Evolutionary conservation across 2,888 invertebrate species (phyloP), one percentile per base, ranked within the genome.

Genomic region (Patella caerulea): DNA sequence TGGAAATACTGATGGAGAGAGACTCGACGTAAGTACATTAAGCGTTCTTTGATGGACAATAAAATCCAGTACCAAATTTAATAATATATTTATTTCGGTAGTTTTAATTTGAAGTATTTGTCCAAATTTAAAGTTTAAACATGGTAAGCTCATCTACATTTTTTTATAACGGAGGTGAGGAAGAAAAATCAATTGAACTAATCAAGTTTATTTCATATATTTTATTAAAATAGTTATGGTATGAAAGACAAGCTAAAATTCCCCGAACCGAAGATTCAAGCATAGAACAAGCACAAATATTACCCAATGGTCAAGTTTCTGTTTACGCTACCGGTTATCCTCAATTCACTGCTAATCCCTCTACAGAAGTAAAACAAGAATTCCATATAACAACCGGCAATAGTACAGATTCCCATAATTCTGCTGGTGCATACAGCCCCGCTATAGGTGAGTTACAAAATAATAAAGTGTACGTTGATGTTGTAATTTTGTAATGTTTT

Each of bases 251-350:
- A 1, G 24, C 76, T 54, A 81, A 81, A 74, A 78, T 79, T 72
- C 24, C 79, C 12, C 78, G 79, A 29, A 72, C 71, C 59, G 78
- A 71, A 14, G 73, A 72, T 14, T 72, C 72, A 45, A 73, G 65
- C 71, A 72, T 77, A 74, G 79, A 34, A 52, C 72, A 71, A 75
- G 55, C 54, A 69, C 76, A 80, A 52, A 76, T 80, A 19, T 74
- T 80, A 56, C 70, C 77, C 75, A 80, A 80, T 76, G 80, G 80
- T n/a, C 80, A 80, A 71, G 75, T 75, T 17, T 72, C 76, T 24
- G 76, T 80, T 54, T 78, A 80, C 29, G 53, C 77, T 14, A 54
- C 72, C 59, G 70, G 70, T 59, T 53, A 56, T 71, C 73, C 74
- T 24, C 78, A 75, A 70, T 74, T 71, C n/a, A 19, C 75, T 29